A percentile compares a stretch with the other conserved stretches of the same genome.
phyloP scores from a whole-genome alignment of 2,113 vertebrate genomes.

The Lampris incognitus region DNA sequence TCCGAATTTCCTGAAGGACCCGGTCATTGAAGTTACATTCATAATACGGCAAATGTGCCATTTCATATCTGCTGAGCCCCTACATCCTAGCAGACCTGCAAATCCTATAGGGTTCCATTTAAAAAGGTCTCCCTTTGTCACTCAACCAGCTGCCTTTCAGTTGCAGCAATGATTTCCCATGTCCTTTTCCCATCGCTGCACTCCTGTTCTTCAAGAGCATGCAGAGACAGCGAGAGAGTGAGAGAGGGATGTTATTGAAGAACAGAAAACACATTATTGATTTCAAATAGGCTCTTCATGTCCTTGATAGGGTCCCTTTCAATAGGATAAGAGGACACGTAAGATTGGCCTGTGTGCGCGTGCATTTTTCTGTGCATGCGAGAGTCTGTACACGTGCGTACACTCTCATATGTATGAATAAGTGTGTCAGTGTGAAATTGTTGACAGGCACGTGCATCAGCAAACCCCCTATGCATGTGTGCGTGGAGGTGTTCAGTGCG shows the following conservation, averaged over 20 bases:
- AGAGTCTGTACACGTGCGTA: neutral
- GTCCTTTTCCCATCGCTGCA: neutral
- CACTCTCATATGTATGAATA: neutral
- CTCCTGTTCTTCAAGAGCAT: neutral
- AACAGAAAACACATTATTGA: neutral
- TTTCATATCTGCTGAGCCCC: neutral
- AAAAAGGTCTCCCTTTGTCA: neutral
- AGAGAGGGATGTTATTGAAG: neutral
- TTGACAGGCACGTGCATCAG: neutral
- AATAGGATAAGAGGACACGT: too few species aligned
- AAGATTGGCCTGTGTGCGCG: neutral
- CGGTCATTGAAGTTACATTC: neutral
- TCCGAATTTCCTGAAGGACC: neutral
- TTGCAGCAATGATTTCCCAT: neutral
- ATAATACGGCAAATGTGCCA: neutral
- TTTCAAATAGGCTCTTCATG: slow-evolving; percentile 13
- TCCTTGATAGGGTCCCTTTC: too few species aligned
- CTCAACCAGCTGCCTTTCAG: neutral
- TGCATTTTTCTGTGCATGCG: slow-evolving; percentile 1
- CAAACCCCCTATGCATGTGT: neutral
- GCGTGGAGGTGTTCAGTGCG: neutral
- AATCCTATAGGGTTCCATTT: neutral
- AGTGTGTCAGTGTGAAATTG: slow-evolving; percentile 1
- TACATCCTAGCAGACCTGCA: neutral
- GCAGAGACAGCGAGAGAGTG: neutral